Percentiles rank a stretch among this genome's conserved stretches.
Evolutionary conservation across 1,140 invertebrate species (phyloP).

Genomic region (Semibalanus balanoides): DNA sequence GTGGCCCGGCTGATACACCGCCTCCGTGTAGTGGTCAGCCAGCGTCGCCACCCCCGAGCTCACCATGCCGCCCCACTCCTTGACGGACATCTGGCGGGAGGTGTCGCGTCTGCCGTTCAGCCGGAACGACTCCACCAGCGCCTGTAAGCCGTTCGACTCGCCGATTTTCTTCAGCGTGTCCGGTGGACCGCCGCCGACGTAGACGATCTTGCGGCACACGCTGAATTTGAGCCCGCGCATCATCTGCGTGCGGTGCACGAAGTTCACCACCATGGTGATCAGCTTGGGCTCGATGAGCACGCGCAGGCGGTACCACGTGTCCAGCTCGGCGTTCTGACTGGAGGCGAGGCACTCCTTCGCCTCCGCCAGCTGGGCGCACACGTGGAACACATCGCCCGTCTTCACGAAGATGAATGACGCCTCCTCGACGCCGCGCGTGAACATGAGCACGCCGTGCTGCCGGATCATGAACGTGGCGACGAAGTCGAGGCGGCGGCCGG

Average conservation of each 20-base stretch:
- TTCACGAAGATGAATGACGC: not conserved
- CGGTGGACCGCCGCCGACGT: not conserved
- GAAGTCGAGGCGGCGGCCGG: not conserved
- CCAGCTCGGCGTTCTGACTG: not conserved
- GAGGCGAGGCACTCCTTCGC: not conserved
- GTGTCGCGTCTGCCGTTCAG: not conserved
- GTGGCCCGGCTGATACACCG: not conserved
- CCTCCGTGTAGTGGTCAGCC: slow-evolving; percentile 3
- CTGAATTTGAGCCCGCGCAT: not conserved
- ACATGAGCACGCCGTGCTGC: not conserved
- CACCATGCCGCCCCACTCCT: not conserved
- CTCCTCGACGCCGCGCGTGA: not conserved
- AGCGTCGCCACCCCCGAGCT: not conserved
- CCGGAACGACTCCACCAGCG: not conserved
- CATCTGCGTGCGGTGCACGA: not conserved
- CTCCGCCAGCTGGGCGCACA: not conserved
- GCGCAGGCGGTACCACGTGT: slow-evolving; percentile 3
- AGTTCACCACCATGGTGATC: not conserved
- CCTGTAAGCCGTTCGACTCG: not conserved
- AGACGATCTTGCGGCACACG: not conserved
- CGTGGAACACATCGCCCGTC: not conserved
- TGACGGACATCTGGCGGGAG: not conserved
- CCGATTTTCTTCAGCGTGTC: not conserved
- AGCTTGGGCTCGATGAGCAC: not conserved
- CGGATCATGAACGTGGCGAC: not conserved